Base-by-base conservation (phyloP, 1,140 invertebrate species). In the Drosophila teissieri region DNA sequence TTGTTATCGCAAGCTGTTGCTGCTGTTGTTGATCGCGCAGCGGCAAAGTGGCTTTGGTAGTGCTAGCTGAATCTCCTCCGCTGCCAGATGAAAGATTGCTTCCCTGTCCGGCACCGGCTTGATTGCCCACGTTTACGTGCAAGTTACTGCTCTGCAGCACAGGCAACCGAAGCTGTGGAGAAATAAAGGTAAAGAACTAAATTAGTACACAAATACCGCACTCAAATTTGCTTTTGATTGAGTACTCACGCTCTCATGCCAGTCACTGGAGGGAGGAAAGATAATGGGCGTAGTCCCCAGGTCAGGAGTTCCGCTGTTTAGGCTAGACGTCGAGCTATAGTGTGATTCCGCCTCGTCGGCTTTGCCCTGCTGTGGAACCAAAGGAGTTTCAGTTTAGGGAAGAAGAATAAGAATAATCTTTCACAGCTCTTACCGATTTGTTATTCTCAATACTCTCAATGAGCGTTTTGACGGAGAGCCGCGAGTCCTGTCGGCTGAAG, bases 401-500 rank as follows among this genome's bases (percentile, higher is more conserved):
- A 22, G 8, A 0, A 17, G 2, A 3, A 42, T 27, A 6, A 22
- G 8, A 0, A 17, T 3, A 3, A 42, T 27, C 1, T 4, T 15
- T 15, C 31, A 17, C 7, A 2, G 1, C n/a, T 15, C 10, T 11
- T 2, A 96, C 95, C 78, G 97, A 96, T 92, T 97, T 97, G n/a
- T 95, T 96, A 91, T 96, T 97, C 92, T 98, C 97, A 46, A 98
- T 98, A 72, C 96, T 97, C 81, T 97, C 96, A 58, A 98, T 98
- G 4, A 98, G 93, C 48, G 95, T 96, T 91, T 97, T 97, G 1
- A 98, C 97, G 0, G 96, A 97, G 4, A 97, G 93, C 37, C 96
- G 94, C 24, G 96, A 96, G 80, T 96, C 96, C 91, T 96, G 96
- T 0, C 96, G 93, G 48, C 93, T 93, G 40, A 95, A 83, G 77